phyloP scores from a whole-genome alignment of 2,113 vertebrate species.

The Sander lucioperca region DNA sequence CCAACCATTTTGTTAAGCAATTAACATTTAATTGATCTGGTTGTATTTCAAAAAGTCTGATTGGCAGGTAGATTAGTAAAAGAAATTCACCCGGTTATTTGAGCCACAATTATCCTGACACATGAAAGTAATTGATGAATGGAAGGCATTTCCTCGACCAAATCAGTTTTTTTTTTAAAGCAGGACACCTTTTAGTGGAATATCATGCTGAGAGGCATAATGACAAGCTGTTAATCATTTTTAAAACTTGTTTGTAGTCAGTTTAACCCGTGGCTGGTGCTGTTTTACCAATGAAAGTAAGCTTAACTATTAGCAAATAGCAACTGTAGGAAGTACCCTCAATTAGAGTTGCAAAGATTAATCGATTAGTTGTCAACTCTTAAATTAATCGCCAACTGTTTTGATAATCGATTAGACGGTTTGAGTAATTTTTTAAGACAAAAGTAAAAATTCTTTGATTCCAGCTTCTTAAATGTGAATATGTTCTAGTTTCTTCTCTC shows the following conservation, averaged over 20 bases:
- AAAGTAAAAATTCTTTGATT: too few species aligned
- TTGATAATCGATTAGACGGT: too few species aligned
- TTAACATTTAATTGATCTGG: slow-evolving; percentile 14
- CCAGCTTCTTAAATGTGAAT: too few species aligned
- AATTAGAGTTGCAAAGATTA: too few species aligned
- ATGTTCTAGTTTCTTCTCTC: too few species aligned
- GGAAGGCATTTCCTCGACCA: background rate
- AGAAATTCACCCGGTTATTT: background rate
- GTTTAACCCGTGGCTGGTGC: background rate
- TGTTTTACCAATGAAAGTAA: background rate
- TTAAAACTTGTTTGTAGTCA: background rate
- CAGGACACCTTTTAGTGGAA: background rate
- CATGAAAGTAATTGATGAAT: background rate
- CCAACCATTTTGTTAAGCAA: slow-evolving; percentile 24
- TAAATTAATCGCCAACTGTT: too few species aligned
- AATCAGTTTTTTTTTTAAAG: background rate
- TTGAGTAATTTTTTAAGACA: too few species aligned
- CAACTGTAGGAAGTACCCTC: too few species aligned
- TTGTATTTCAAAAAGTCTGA: slow-evolving; percentile 4
- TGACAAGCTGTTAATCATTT: background rate
- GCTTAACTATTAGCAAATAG: background rate
- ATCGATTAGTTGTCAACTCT: too few species aligned
- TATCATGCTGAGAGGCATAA: background rate
- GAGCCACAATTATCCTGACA: background rate
- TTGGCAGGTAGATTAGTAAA: background rate